These are phyloP conservation scores for Tragelaphus strepsiceros DNA, from an alignment of 2,113 vertebrate species.

Conservation along the genomic window DNA sequence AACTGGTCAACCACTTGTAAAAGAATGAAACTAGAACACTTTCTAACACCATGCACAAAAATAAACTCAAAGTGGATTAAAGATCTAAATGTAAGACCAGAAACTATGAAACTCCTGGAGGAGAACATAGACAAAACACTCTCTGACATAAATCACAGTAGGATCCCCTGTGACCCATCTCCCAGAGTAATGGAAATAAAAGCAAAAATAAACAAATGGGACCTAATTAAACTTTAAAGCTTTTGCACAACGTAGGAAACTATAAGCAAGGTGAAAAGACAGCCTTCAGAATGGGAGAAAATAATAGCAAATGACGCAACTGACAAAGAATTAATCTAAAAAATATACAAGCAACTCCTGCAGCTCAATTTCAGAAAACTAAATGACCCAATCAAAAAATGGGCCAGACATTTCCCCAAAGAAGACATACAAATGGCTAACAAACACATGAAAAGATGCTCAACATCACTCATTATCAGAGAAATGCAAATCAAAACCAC, in stretches of 20 bases:
- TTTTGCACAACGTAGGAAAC: neutral
- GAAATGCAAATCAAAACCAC: neutral
- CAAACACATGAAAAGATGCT: neutral
- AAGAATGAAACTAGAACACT: neutral
- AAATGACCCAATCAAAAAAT: neutral
- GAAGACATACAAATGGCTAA: neutral
- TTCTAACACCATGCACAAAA: neutral
- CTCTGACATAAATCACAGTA: neutral
- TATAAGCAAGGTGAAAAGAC: neutral
- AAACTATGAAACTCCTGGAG: neutral
- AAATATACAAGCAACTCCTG: neutral
- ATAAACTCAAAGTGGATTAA: neutral
- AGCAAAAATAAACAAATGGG: neutral
- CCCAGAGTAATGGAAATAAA: neutral
- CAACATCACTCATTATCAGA: neutral
- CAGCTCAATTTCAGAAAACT: neutral
- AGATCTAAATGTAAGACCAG: neutral
- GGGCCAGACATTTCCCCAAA: neutral
- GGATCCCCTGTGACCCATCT: neutral
- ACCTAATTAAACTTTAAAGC: neutral
- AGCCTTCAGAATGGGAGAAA: neutral
- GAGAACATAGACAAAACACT: neutral
- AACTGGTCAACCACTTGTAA: neutral
- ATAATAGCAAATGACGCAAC: neutral
- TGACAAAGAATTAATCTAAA: neutral